A percentile compares a stretch with the other conserved stretches of the same genome.
Evolutionary conservation across 2,113 vertebrate species (phyloP).

Genomic region (Pterocles orientalis): DNA sequence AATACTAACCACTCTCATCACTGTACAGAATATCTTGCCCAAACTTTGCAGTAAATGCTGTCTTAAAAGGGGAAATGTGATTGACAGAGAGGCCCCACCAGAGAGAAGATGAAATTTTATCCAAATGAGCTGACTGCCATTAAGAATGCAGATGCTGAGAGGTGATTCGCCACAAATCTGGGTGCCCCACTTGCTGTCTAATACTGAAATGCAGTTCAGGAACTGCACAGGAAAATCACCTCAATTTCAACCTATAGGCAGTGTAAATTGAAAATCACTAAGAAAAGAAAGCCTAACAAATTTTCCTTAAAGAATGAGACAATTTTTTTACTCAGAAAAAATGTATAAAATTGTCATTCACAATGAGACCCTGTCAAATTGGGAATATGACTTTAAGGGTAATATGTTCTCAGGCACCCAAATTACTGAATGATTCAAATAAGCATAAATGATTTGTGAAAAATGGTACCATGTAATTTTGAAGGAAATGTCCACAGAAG

Average conservation of each 20-base stretch:
- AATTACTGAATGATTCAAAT: background rate
- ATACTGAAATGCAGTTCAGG: background rate
- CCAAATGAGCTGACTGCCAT: background rate
- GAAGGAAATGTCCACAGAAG: background rate
- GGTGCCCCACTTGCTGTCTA: background rate
- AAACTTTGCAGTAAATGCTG: background rate
- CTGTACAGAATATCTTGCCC: background rate
- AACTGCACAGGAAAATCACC: background rate
- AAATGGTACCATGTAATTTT: conserved; percentile 25
- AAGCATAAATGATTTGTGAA: conserved; percentile 18
- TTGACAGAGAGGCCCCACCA: background rate
- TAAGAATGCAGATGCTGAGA: background rate
- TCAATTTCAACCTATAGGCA: background rate
- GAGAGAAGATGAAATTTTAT: background rate
- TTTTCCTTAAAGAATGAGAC: background rate
- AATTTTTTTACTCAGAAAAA: background rate
- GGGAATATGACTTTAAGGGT: background rate
- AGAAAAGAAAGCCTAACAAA: rapidly evolving
- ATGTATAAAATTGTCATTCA: background rate
- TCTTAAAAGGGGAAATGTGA: background rate
- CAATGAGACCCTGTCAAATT: background rate
- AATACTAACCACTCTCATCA: background rate
- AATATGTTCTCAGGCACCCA: background rate
- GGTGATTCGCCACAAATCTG: background rate
- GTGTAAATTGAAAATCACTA: background rate